Percentiles rank a stretch among this genome's conserved stretches.
These are phyloP conservation scores for Meloidogyne exigua DNA, from an alignment of 1,140 invertebrate genomes.

Conservation along the genomic window DNA sequence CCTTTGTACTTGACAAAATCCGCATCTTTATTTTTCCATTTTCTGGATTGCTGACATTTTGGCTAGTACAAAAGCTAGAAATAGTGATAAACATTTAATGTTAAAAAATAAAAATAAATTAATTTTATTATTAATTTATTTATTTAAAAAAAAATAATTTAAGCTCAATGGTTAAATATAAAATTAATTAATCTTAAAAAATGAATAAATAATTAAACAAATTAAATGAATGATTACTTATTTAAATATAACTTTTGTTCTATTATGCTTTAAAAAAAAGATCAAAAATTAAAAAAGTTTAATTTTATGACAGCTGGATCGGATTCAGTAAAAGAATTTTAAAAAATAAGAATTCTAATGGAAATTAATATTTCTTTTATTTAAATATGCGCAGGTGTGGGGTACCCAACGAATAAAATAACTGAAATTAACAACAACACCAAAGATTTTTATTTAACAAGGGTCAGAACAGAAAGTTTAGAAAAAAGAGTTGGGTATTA, in stretches of 20 bases:
- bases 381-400: neutral
- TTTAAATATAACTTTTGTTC: neutral
- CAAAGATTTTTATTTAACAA: neutral
- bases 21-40: neutral
- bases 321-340: neutral
- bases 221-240: neutral
- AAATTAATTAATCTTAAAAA: neutral
- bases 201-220: neutral
- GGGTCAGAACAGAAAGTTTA: neutral
- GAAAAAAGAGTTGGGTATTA: no score
- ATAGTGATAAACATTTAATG: neutral
- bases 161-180: no score
- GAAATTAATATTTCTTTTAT: neutral
- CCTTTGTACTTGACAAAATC: conserved; percentile 4
- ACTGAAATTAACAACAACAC: neutral
- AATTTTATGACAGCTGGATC: neutral
- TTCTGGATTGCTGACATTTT: neutral
- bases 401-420: neutral
- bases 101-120: no score
- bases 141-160: no score
- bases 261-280: neutral
- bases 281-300: neutral
- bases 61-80: conserved; percentile 1
- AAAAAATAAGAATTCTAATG: neutral
- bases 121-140: no score